A percentile compares a stretch with the other conserved stretches of the same genome.
These are phyloP conservation scores for Hydrophis major DNA, from an alignment of 2,797 vertebrate genomes.

Conservation along the genomic window DNA sequence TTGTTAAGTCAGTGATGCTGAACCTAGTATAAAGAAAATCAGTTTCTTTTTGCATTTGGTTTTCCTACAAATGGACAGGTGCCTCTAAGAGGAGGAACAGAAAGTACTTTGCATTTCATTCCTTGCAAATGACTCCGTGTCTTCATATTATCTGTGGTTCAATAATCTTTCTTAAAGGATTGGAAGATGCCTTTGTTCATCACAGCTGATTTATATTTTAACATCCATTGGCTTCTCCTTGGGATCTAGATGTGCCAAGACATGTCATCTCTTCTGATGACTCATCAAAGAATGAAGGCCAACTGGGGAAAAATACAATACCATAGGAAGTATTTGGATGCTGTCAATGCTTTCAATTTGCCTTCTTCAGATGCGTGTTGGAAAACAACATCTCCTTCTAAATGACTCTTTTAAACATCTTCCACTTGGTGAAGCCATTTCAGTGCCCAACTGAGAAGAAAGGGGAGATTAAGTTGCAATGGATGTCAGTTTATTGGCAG, in stretches of 20 bases:
- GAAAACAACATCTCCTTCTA: neutral
- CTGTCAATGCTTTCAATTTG: neutral
- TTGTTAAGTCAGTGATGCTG: conserved; percentile 59
- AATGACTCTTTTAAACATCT: neutral
- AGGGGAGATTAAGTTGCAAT: neutral
- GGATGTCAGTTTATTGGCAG: neutral
- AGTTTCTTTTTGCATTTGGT: conserved; percentile 67
- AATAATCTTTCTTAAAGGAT: conserved; percentile 59
- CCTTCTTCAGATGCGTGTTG: neutral
- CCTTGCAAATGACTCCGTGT: conserved; percentile 62
- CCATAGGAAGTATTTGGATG: neutral
- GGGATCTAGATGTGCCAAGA: conserved; percentile 58
- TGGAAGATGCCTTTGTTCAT: conserved; percentile 55
- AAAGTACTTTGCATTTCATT: conserved; percentile 58
- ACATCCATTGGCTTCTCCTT: conserved; percentile 59
- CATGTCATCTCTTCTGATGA: conserved; percentile 59
- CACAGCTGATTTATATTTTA: conserved; percentile 63
- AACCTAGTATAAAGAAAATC: conserved; percentile 61
- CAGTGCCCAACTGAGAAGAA: neutral
- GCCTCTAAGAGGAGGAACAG: conserved; percentile 34
- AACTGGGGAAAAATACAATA: conserved; percentile 23
- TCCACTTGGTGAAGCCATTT: neutral
- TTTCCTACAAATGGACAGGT: conserved; percentile 49
- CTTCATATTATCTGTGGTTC: conserved; percentile 62
- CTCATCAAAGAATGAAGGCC: conserved; percentile 50